Base-by-base conservation (phyloP, 2,113 vertebrate species). In the Sceloporus tristichus region DNA sequence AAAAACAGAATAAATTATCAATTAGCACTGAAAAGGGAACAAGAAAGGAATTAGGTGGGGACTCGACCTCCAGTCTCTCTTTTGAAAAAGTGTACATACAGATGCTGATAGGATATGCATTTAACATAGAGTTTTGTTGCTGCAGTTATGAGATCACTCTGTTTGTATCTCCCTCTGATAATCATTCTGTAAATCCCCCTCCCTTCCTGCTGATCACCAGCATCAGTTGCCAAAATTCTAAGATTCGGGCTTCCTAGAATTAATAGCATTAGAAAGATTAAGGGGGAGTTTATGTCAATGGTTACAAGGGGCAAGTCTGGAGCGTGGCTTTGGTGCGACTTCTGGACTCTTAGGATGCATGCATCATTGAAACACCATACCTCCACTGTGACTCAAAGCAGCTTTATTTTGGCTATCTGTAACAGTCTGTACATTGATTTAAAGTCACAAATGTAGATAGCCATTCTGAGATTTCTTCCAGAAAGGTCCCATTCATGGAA, bases 1-100 rank as follows among this genome's bases (percentile, higher is more conserved):
- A 91, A 95, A 94, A 94, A 90, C 73, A 82, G 94, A 95, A 94
- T 96, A 96, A 95, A 96, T 97, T 94, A 96, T 93, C 93, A 96
- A 92, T 95, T 94, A 95, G 92, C 78, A 94, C 94, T 96, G 95
- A 0, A 0, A 87, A 77, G 71, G 87, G 81, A 92, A 81, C 89
- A 87, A 87, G 91, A 93, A 77, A 77, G 79, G 80, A 90, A 91
- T 88, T 91, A 56, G 16, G 10, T 29, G 40, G 75, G 71, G 19
- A 90, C 16, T 8, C 82, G 83, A 73, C 94, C 66, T 90, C 0
- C 0, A 65, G 53, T 85, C 42, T n/a, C 25, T 71, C 16, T 68
- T 83, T 23, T 76, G 40, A 62, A 78, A 78, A 68, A 38, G 59
- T 83, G 48, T 83, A 83, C 79, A 88, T 71, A 16, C 86, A 85